A percentile compares a stretch with the other conserved stretches of the same genome.
These are phyloP conservation scores for Autographa pulchrina DNA, from an alignment of 2,888 invertebrate genomes.

Conservation along the genomic window DNA sequence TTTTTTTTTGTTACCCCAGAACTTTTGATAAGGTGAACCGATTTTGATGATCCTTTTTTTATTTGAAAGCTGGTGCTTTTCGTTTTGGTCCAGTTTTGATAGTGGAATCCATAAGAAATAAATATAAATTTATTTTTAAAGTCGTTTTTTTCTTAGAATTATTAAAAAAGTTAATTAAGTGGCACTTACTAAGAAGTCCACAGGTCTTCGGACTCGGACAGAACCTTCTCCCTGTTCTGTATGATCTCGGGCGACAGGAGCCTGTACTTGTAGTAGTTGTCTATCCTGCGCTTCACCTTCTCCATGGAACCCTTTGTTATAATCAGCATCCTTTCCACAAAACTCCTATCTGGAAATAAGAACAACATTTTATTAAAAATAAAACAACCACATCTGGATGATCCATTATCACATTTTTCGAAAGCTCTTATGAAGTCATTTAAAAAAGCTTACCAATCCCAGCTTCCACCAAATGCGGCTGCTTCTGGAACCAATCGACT, in stretches of 20 bases:
- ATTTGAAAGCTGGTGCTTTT: too few species aligned
- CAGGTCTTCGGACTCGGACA: constrained; percentile 68
- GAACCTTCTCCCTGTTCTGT: constrained; percentile 69
- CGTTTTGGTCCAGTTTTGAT: too few species aligned
- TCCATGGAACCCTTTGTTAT: constrained; percentile 79
- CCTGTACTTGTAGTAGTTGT: constrained; percentile 76
- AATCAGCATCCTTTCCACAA: constrained; percentile 74
- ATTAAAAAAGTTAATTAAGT: background rate
- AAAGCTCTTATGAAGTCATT: too few species aligned
- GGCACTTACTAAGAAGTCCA: constrained; percentile 77
- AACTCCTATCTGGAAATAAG: constrained; percentile 68
- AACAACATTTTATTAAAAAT: background rate
- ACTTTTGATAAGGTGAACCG: too few species aligned
- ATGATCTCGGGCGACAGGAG: constrained; percentile 74
- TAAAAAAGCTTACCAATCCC: constrained; percentile 70
- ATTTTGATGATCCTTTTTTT: too few species aligned
- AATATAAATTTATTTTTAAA: too few species aligned
- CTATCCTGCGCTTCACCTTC: constrained; percentile 76
- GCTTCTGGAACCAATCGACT: constrained; percentile 78
- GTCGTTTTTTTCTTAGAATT: too few species aligned
- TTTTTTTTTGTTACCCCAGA: too few species aligned
- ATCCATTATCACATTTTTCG: background rate
- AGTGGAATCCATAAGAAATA: too few species aligned
- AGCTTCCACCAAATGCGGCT: constrained; percentile 77
- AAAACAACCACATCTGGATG: background rate